These are phyloP conservation scores for Spea bombifrons DNA, from an alignment of 2,113 vertebrate genomes.

Conservation along the genomic window DNA sequence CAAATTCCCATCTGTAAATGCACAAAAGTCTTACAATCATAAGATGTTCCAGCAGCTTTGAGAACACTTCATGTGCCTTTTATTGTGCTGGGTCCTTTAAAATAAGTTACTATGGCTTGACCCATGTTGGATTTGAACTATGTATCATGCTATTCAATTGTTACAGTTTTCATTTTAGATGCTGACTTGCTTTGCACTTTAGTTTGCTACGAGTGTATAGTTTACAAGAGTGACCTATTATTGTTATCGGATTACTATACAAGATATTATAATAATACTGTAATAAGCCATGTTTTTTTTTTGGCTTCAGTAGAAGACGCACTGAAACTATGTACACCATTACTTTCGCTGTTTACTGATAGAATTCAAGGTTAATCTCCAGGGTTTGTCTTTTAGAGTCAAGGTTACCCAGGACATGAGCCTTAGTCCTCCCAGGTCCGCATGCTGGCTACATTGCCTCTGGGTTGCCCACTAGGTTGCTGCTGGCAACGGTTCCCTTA, in stretches of 20 bases:
- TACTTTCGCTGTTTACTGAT: no score
- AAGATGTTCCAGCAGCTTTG: conserved; percentile 21
- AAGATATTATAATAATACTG: conserved; percentile 22
- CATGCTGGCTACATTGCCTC: no score
- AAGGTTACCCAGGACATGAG: no score
- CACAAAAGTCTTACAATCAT: conserved; percentile 18
- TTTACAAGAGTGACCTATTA: conserved; percentile 6
- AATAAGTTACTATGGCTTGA: conserved; percentile 7
- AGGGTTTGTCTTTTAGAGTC: no score
- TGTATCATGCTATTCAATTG: conserved; percentile 39
- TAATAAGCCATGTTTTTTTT: background rate
- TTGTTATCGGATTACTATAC: conserved; percentile 15
- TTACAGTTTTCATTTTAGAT: background rate
- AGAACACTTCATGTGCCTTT: conserved; percentile 25
- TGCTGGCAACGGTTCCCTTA: no score
- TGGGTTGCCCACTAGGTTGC: no score
- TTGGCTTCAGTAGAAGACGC: no score
- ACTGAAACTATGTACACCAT: no score
- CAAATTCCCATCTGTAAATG: background rate
- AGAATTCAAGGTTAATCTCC: no score
- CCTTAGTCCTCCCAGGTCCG: no score
- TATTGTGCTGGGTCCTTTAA: conserved; percentile 17
- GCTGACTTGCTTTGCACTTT: background rate
- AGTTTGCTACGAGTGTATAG: background rate
- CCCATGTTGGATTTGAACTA: conserved; percentile 4